Evolutionary conservation across 2,888 invertebrate species (phyloP).

Genomic region (Sipha maydis): DNA sequence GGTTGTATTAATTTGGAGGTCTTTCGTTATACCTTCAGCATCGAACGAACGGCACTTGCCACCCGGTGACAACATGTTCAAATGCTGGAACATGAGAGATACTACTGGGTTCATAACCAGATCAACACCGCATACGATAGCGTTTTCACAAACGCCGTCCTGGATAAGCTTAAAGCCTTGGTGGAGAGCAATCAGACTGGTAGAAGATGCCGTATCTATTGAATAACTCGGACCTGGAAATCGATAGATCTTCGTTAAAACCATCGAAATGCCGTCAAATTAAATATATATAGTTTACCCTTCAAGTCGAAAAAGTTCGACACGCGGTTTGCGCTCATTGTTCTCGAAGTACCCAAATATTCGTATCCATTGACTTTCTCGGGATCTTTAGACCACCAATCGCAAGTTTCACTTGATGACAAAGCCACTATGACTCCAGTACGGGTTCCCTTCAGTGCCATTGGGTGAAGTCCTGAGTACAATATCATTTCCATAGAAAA

Average conservation of each 20-base stretch:
- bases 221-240: constrained; percentile 71
- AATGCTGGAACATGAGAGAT: constrained; percentile 91
- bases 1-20: background rate
- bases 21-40: constrained; percentile 72
- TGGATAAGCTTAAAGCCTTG: constrained; percentile 67
- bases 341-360: constrained; percentile 61
- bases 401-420: constrained; percentile 63
- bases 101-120: constrained; percentile 90
- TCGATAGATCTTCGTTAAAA: background rate
- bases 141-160: constrained; percentile 69
- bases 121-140: constrained; percentile 76
- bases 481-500: too few relatives aligned
- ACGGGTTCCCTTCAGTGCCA: constrained; percentile 62
- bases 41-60: constrained; percentile 95
- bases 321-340: constrained; percentile 63
- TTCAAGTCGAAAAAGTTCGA: constrained; percentile 62
- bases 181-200: constrained; percentile 71
- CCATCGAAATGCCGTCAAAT: background rate
- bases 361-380: constrained; percentile 63
- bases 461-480: constrained; percentile 62
- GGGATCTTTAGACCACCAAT: constrained; percentile 63
- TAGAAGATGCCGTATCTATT: constrained; percentile 73
- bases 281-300: constrained; percentile 23
- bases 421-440: constrained; percentile 62
- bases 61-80: constrained; percentile 92